Percentiles rank a stretch among this genome's conserved stretches.
These are phyloP conservation scores for Penaeus vannamei DNA, from an alignment of 1,140 invertebrate species.

Conservation along the genomic window DNA sequence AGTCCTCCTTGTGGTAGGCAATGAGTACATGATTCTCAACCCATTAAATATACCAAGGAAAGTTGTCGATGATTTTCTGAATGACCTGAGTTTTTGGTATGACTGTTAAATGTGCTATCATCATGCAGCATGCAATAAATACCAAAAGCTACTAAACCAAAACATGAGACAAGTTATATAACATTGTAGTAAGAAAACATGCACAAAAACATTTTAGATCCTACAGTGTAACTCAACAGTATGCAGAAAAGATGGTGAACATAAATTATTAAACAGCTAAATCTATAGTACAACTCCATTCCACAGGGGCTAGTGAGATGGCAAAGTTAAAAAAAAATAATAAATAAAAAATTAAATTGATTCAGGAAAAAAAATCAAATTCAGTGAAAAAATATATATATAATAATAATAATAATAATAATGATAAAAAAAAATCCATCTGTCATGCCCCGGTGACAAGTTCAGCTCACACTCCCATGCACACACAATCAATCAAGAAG, in stretches of 20 bases:
- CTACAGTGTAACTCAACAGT: slow-evolving; percentile 56
- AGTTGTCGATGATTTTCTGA: slow-evolving; percentile 33
- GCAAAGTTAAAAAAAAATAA: neutral
- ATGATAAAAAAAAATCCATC: slow-evolving; percentile 39
- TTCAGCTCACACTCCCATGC: slow-evolving; percentile 63
- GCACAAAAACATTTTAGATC: slow-evolving; percentile 49
- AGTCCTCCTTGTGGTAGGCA: too few species aligned
- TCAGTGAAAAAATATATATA: neutral
- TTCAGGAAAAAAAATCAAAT: too few species aligned
- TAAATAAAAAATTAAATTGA: too few species aligned
- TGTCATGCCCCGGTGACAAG: slow-evolving; percentile 52
- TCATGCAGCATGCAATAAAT: slow-evolving; percentile 63
- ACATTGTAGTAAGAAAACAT: slow-evolving; percentile 49
- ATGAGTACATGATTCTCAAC: too few species aligned
- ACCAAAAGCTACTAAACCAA: slow-evolving; percentile 57
- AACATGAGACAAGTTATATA: slow-evolving; percentile 50
- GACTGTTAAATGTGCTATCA: slow-evolving; percentile 60
- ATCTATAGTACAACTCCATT: slow-evolving; percentile 58
- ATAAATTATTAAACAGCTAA: slow-evolving; percentile 53
- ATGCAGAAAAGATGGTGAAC: slow-evolving; percentile 64
- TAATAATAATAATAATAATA: neutral
- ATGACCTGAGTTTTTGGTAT: slow-evolving; percentile 63
- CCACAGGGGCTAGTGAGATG: slow-evolving; percentile 60
- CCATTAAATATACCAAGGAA: too few species aligned
- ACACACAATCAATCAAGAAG: slow-evolving; percentile 58